Percentiles rank a stretch among this genome's conserved stretches.
phyloP scores from a whole-genome alignment of 2,113 vertebrate genomes.

The Eptatretus burgeri region DNA sequence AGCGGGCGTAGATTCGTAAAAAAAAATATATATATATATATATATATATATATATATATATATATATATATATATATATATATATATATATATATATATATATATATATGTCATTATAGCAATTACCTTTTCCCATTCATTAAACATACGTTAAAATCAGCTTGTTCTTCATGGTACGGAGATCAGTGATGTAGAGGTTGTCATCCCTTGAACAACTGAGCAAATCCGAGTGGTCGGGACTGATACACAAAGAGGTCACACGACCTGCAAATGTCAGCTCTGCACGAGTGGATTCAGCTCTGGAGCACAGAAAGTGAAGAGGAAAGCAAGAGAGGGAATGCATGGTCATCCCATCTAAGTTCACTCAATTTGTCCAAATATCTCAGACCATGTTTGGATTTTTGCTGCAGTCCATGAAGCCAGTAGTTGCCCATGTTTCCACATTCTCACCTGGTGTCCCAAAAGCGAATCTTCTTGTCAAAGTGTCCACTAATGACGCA shows the following conservation, averaged over 20 bases:
- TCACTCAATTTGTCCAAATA: no score
- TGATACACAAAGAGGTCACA: constrained; percentile 70
- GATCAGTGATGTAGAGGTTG: constrained; percentile 57
- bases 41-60: no score
- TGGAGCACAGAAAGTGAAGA: not conserved
- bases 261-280: constrained; percentile 61
- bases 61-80: no score
- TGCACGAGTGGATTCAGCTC: not conserved
- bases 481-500: constrained; percentile 98
- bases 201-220: constrained; percentile 78
- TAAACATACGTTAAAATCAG: constrained; percentile 48
- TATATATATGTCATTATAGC: constrained; percentile 9
- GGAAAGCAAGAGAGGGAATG: no score
- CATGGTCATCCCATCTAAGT: no score
- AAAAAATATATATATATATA: no score
- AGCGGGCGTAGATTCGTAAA: no score
- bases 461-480: constrained; percentile 93
- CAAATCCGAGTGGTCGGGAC: constrained; percentile 59
- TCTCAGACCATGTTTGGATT: no score
- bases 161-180: constrained; percentile 28
- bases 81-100: no score
- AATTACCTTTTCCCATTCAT: not conserved
- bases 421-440: not conserved
- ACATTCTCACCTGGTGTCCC: constrained; percentile 61
- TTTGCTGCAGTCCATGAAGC: no score